These are phyloP conservation scores for Sebastes variabilis DNA, from an alignment of 2,797 vertebrate genomes.

Conservation along the genomic window DNA sequence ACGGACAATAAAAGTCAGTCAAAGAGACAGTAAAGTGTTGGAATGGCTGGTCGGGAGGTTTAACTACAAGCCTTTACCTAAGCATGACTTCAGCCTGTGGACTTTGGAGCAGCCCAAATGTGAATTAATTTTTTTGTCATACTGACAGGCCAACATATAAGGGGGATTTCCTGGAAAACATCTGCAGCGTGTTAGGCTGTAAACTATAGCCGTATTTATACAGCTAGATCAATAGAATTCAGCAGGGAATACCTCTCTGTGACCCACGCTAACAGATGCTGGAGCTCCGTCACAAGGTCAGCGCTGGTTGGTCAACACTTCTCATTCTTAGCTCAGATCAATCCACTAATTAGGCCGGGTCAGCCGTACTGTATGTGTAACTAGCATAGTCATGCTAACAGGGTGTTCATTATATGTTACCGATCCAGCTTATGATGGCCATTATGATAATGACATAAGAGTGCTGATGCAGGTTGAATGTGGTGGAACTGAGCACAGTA, in stretches of 20 bases:
- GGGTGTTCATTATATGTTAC: not conserved
- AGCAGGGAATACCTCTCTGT: slow-evolving; percentile 29
- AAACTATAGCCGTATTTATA: slow-evolving; percentile 49
- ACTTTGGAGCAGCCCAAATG: slow-evolving; percentile 24
- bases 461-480: not conserved
- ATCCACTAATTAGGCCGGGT: slow-evolving; percentile 46
- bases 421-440: not conserved
- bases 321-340: slow-evolving; percentile 36
- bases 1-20: slow-evolving; percentile 23
- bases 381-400: slow-evolving; percentile 11
- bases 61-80: not conserved
- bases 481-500: not conserved
- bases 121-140: slow-evolving; percentile 31
- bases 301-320: slow-evolving; percentile 36
- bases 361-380: slow-evolving; percentile 15
- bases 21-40: slow-evolving; percentile 11
- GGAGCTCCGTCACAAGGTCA: slow-evolving; percentile 52
- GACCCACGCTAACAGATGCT: slow-evolving; percentile 31
- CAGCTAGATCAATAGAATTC: slow-evolving; percentile 63
- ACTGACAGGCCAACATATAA: slow-evolving; percentile 3
- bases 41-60: not conserved
- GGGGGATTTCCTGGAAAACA: slow-evolving; percentile 55
- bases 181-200: slow-evolving; percentile 51
- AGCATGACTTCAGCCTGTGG: slow-evolving; percentile 35
- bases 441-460: not conserved